phyloP scores from a whole-genome alignment of 2,888 invertebrate genomes.

The Micoletzkya japonica region DNA sequence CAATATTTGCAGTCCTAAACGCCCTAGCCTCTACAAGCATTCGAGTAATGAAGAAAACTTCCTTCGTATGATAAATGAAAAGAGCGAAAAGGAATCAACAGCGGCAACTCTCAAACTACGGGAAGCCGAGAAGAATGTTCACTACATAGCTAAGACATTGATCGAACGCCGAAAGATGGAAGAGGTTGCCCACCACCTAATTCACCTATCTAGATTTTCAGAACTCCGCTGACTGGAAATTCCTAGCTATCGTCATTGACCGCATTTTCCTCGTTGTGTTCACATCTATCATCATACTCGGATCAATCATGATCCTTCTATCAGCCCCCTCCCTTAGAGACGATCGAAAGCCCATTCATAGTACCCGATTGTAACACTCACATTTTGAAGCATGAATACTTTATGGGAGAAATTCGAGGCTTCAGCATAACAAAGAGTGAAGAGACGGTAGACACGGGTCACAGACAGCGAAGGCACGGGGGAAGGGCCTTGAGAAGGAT shows the following conservation, averaged over 20 bases:
- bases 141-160: constrained; percentile 56
- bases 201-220: constrained; percentile 33
- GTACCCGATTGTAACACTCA: constrained; percentile 11
- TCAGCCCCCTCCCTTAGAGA: constrained; percentile 55
- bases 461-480: constrained; percentile 10
- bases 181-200: constrained; percentile 35
- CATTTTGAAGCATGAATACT: constrained; percentile 12
- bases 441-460: background rate
- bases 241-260: constrained; percentile 59
- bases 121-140: constrained; percentile 54
- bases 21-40: background rate
- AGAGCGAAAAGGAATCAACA: background rate
- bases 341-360: constrained; percentile 27
- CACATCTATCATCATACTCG: constrained; percentile 41
- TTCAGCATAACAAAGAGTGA: constrained; percentile 19
- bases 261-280: constrained; percentile 55
- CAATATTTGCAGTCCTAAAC: background rate
- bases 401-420: constrained; percentile 11
- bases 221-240: constrained; percentile 59
- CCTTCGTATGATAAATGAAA: background rate
- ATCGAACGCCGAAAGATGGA: constrained; percentile 43
- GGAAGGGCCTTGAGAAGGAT: constrained; percentile 11
- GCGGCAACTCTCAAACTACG: constrained; percentile 31
- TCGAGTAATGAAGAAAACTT: constrained; percentile 6
- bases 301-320: constrained; percentile 43